Percentiles rank a stretch among this genome's conserved stretches.
These are phyloP conservation scores for Drosophila lini DNA, from an alignment of 1,140 invertebrate genomes.

Conservation along the genomic window DNA sequence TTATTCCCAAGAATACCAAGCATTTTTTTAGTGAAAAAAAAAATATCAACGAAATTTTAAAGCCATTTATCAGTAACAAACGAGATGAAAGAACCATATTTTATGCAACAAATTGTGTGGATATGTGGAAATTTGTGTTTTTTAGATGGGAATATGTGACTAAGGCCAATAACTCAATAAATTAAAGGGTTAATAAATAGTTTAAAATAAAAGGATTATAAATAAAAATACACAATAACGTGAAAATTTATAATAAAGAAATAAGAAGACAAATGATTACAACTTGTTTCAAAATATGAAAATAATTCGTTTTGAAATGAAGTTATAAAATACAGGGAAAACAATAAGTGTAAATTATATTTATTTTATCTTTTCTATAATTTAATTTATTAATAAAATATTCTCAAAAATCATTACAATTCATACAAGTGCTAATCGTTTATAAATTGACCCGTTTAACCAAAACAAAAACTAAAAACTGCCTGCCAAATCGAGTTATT, in stretches of 20 bases:
- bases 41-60: slow-evolving; percentile 53
- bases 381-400: no score
- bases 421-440: background rate
- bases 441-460: background rate
- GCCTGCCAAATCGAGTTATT: slow-evolving; percentile 20
- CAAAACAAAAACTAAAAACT: background rate
- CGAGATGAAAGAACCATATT: slow-evolving; percentile 43
- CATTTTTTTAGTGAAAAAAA: slow-evolving; percentile 51
- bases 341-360: background rate
- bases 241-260: background rate
- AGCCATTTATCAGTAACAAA: slow-evolving; percentile 63
- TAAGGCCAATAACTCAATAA: background rate
- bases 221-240: background rate
- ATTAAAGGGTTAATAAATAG: background rate
- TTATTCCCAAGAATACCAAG: slow-evolving; percentile 60
- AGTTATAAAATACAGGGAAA: no score
- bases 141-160: slow-evolving; percentile 5
- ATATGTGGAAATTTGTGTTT: slow-evolving; percentile 50
- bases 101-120: slow-evolving; percentile 47
- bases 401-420: background rate
- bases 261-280: no score
- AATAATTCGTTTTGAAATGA: background rate
- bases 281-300: background rate
- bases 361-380: no score
- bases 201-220: background rate